Conservation (phyloP, 2,113 vertebrate genomes). For the Megalops atlanticus region DNA sequence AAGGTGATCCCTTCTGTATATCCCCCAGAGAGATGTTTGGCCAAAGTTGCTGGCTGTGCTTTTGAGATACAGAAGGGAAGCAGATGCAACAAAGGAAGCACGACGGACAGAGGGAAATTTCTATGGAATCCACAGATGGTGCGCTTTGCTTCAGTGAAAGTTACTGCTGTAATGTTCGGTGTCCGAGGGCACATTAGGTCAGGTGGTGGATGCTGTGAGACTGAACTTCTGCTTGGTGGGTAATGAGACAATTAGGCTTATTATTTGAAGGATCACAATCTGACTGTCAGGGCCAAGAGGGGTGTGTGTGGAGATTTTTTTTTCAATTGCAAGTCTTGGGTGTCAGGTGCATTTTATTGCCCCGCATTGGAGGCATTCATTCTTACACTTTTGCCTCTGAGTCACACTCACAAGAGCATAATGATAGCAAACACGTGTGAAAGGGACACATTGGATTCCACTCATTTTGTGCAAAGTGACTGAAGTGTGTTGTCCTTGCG, state of each 20-base stretch:
- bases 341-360: not conserved
- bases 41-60: constrained; percentile 2
- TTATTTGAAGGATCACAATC: constrained; percentile 14
- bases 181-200: not conserved
- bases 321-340: constrained; percentile 11
- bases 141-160: not conserved
- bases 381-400: not conserved
- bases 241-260: constrained; percentile 20
- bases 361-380: constrained; percentile 9
- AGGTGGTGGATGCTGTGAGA: not conserved
- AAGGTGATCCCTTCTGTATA: constrained; percentile 3
- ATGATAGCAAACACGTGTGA: constrained; percentile 8
- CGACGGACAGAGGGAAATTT: not conserved
- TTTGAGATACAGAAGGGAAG: not conserved
- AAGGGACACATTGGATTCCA: not conserved
- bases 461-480: not conserved
- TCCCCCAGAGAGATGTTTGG: not conserved
- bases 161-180: not conserved
- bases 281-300: constrained; percentile 9
- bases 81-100: too few species aligned
- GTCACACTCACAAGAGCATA: not conserved
- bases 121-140: not conserved
- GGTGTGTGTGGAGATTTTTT: constrained; percentile 1
- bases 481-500: not conserved
- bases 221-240: too few species aligned